Conservation (phyloP, 2,113 vertebrate genomes). For the Bubo blakistoni region DNA sequence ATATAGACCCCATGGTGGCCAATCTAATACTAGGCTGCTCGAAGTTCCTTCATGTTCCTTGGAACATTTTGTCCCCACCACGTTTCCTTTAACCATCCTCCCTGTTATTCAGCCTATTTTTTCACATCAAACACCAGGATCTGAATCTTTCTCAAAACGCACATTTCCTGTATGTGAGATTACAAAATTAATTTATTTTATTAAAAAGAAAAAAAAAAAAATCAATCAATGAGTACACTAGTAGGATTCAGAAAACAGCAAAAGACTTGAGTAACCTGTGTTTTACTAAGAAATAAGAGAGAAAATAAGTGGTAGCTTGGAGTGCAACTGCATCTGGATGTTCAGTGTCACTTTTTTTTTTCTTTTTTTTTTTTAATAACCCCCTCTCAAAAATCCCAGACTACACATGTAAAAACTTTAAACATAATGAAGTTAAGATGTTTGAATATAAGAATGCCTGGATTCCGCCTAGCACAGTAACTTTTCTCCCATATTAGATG, state of each 20-base stretch:
- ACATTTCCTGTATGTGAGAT: background rate
- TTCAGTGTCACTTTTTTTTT: background rate
- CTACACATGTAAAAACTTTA: background rate
- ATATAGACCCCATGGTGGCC: background rate
- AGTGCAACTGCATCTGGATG: background rate
- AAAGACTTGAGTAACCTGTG: background rate
- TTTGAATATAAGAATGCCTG: background rate
- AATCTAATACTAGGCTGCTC: background rate
- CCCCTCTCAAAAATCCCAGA: background rate
- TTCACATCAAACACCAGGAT: background rate
- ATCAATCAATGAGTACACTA: background rate
- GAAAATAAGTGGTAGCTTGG: background rate
- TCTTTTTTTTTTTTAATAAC: background rate
- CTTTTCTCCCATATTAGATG: background rate
- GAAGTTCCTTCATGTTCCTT: background rate
- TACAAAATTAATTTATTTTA: background rate
- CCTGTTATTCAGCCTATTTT: background rate
- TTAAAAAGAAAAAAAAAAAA: background rate
- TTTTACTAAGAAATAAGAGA: background rate
- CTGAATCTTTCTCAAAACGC: background rate
- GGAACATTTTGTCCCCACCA: background rate
- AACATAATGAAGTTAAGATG: background rate
- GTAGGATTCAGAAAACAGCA: background rate
- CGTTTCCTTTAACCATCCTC: background rate
- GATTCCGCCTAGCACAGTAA: background rate